A percentile compares a stretch with the other conserved stretches of the same genome.
phyloP scores from a whole-genome alignment of 1,140 invertebrate genomes.

The Zaprionus taronus region DNA sequence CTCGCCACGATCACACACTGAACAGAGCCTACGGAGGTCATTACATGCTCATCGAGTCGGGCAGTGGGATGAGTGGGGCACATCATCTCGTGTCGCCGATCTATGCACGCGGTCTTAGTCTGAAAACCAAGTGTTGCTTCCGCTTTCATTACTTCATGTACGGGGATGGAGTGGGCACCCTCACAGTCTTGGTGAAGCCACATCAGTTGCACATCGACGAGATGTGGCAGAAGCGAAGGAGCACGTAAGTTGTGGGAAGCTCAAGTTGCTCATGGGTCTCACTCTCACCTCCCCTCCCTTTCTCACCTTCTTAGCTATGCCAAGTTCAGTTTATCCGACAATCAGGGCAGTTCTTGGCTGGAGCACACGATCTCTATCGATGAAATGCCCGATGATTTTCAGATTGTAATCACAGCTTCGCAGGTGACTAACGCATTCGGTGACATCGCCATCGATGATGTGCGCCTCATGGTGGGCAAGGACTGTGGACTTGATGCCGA shows the following conservation, averaged over 20 bases:
- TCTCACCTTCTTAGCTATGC: conserved; percentile 24
- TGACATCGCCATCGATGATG: conserved; percentile 82
- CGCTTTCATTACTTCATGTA: conserved; percentile 79
- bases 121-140: conserved; percentile 77
- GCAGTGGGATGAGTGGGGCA: not conserved
- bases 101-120: conserved; percentile 55
- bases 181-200: conserved; percentile 71
- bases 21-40: conserved; percentile 57
- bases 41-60: conserved; percentile 77
- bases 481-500: conserved; percentile 47
- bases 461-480: conserved; percentile 66
- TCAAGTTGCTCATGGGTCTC: conserved; percentile 1
- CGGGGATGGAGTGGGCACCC: conserved; percentile 64
- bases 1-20: conserved; percentile 74
- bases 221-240: conserved; percentile 41
- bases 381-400: conserved; percentile 69
- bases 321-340: conserved; percentile 51
- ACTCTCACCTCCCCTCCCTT: not conserved
- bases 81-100: conserved; percentile 67
- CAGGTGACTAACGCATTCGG: conserved; percentile 46
- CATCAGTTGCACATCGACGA: conserved; percentile 32
- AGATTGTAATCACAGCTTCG: conserved; percentile 68
- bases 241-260: conserved; percentile 35
- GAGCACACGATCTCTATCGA: conserved; percentile 74
- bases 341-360: conserved; percentile 65